Percentiles rank a stretch among this genome's conserved stretches.
Evolutionary conservation across 2,797 vertebrate genomes (phyloP).

Genomic region (Adelosebastes latens): DNA sequence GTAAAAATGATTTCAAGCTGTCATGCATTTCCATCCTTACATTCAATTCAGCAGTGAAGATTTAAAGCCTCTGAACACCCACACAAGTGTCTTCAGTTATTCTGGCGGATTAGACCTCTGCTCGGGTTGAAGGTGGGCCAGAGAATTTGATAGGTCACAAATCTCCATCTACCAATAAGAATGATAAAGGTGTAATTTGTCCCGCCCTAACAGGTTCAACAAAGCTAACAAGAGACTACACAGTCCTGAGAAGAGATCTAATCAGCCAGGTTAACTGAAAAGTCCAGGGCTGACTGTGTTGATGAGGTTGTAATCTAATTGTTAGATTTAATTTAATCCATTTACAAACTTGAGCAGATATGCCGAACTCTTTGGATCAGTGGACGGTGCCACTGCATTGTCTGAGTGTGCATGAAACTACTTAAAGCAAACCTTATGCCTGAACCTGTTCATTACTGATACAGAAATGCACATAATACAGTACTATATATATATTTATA

Average conservation of each 20-base stretch:
- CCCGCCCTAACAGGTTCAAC: too few species aligned
- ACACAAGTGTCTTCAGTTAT: background rate
- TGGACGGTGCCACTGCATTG: background rate
- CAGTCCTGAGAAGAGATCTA: too few species aligned
- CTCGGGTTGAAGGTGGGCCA: background rate
- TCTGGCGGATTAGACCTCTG: background rate
- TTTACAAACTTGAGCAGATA: conserved; percentile 1
- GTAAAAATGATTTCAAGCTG: background rate
- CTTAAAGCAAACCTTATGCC: background rate
- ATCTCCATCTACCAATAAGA: background rate
- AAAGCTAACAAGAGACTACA: too few species aligned
- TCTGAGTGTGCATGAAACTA: background rate
- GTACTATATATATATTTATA: too few species aligned
- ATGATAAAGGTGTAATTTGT: too few species aligned
- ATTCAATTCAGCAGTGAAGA: background rate
- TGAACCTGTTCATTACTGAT: background rate
- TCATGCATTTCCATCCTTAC: background rate
- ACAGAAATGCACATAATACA: conserved; percentile 8
- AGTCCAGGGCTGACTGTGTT: background rate
- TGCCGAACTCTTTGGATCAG: background rate
- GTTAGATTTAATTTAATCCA: conserved; percentile 1
- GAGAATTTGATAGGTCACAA: background rate
- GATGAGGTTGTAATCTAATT: background rate
- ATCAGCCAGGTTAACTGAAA: background rate
- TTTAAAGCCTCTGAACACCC: background rate